A percentile compares a stretch with the other conserved stretches of the same genome.
Conservation (phyloP, 2,113 vertebrate genomes). For the Nerophis ophidion region DNA sequence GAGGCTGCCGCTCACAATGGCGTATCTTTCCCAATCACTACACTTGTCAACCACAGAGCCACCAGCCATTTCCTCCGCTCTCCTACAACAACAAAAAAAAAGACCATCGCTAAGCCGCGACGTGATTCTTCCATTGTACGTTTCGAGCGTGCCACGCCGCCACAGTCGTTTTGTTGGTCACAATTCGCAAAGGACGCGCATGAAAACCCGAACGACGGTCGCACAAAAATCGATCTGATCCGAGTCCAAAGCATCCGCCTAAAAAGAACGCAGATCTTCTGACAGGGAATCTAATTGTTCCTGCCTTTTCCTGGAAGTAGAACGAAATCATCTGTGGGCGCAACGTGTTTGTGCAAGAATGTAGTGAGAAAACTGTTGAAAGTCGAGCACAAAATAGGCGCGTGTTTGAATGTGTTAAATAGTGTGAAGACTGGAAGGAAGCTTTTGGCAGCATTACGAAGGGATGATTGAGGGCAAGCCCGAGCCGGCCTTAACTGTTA, state of each 20-base stretch:
- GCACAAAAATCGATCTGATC: conserved; percentile 35
- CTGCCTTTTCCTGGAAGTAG: conserved; percentile 8
- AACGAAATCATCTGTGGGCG: conserved; percentile 9
- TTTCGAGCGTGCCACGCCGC: conserved; percentile 25
- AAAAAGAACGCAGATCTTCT: conserved; percentile 1
- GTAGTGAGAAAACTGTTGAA: neutral
- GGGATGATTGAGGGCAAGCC: too few species aligned
- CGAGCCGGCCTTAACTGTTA: too few species aligned
- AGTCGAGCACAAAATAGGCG: too few species aligned
- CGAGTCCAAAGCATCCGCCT: conserved; percentile 23
- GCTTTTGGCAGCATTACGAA: too few species aligned
- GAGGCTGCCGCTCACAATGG: conserved; percentile 55
- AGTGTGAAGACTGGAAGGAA: too few species aligned
- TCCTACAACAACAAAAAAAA: neutral
- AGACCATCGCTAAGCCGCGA: conserved; percentile 52
- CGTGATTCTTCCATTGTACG: conserved; percentile 54
- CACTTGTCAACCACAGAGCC: conserved; percentile 66
- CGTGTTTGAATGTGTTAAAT: too few species aligned
- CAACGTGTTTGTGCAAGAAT: neutral
- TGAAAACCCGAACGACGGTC: conserved; percentile 26
- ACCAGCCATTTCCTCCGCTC: conserved; percentile 48
- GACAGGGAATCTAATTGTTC: neutral
- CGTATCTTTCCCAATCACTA: conserved; percentile 67
- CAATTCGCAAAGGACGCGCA: conserved; percentile 38
- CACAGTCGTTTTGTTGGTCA: conserved; percentile 28